A percentile compares a stretch with the other conserved stretches of the same genome.
Evolutionary conservation across 1,140 invertebrate species (phyloP).

Genomic region (Yoshiicerus persimilis): DNA sequence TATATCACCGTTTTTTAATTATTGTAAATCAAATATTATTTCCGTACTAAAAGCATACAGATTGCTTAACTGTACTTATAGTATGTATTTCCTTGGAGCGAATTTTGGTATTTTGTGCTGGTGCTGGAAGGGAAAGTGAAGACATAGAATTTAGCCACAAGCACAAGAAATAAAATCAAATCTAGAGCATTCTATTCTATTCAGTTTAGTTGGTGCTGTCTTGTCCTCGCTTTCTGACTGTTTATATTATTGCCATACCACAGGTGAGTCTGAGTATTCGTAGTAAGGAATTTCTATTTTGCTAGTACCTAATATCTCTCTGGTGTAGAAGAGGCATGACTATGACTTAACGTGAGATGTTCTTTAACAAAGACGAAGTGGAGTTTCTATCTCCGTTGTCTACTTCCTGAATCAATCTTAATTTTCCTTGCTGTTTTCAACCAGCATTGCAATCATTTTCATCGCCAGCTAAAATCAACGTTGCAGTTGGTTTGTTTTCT

Average conservation of each 20-base stretch:
- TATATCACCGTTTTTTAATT: too few species aligned
- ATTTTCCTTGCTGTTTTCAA: not conserved
- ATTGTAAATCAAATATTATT: too few species aligned
- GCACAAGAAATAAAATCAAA: slow-evolving; percentile 9
- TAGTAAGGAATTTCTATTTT: too few species aligned
- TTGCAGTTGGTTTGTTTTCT: not conserved
- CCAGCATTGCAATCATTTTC: not conserved
- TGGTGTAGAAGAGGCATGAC: too few species aligned
- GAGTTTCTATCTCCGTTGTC: not conserved
- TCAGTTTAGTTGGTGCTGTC: not conserved
- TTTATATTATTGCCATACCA: not conserved
- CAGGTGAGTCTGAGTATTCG: not conserved
- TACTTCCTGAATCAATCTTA: slow-evolving; percentile 19
- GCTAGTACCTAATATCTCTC: too few species aligned
- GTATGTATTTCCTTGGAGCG: too few species aligned
- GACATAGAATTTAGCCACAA: slow-evolving; percentile 9
- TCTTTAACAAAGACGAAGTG: too few species aligned
- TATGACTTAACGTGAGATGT: too few species aligned
- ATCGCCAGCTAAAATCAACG: not conserved
- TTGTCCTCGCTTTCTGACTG: not conserved
- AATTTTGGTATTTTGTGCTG: not conserved
- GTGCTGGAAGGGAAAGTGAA: not conserved
- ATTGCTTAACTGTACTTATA: too few species aligned
- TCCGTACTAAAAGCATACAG: too few species aligned
- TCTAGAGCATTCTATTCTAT: not conserved